phyloP scores from a whole-genome alignment of 2,113 vertebrate genomes.

The Paramisgurnus dabryanus region DNA sequence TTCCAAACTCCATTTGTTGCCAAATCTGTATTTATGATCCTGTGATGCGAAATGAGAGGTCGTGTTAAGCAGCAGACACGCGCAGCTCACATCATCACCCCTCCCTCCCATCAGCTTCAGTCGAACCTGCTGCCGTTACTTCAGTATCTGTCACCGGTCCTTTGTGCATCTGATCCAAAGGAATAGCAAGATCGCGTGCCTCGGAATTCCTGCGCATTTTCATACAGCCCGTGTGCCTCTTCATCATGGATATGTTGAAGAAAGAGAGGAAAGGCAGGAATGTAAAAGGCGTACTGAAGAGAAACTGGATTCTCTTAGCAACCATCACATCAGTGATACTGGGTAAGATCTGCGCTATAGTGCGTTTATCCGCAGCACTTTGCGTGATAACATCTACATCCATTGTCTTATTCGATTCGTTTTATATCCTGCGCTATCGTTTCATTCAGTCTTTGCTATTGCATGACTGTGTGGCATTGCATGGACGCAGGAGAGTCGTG shows the following conservation, averaged over 20 bases:
- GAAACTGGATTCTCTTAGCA: conserved; percentile 88
- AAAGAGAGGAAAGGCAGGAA: conserved; percentile 69
- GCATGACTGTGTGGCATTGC: not conserved
- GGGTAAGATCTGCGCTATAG: conserved; percentile 73
- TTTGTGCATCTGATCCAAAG: not conserved
- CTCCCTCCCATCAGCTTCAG: conserved; percentile 60
- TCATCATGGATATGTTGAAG: conserved; percentile 75
- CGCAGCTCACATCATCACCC: conserved; percentile 41
- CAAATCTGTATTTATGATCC: not conserved
- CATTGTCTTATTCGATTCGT: no score
- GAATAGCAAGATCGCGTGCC: not conserved
- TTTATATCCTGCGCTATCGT: no score
- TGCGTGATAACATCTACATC: not conserved
- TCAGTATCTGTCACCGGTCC: not conserved
- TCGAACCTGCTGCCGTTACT: conserved; percentile 12
- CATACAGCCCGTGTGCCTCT: conserved; percentile 18
- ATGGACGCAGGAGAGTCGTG: no score
- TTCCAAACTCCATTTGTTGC: not conserved
- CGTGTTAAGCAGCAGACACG: not conserved
- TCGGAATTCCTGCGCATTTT: conserved; percentile 1
- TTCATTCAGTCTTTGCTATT: not conserved
- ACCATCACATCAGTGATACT: conserved; percentile 84
- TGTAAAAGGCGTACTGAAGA: conserved; percentile 78
- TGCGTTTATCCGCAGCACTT: not conserved
- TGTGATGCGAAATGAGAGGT: not conserved